A percentile compares a stretch with the other conserved stretches of the same genome.
These are phyloP conservation scores for Eulacestoma nigropectus DNA, from an alignment of 2,113 vertebrate species.

Conservation along the genomic window DNA sequence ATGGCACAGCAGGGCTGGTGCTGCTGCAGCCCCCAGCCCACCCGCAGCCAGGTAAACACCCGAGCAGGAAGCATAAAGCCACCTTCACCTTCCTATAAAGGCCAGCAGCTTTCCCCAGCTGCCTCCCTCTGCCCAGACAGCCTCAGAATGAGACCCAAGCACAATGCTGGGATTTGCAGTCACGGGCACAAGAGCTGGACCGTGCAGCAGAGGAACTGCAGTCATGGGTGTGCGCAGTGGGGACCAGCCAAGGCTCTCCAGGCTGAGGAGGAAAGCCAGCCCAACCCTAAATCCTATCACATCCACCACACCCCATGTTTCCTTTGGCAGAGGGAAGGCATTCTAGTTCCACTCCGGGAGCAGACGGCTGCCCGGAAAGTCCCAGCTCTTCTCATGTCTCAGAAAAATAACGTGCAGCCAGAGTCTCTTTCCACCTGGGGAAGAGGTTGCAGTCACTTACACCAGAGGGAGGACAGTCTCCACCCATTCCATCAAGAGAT, in stretches of 20 bases:
- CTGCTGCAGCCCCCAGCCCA: neutral
- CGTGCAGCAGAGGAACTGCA: fast-evolving
- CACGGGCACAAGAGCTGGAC: fast-evolving
- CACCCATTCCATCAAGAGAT: neutral
- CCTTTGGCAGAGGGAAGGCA: neutral
- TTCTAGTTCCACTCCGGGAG: neutral
- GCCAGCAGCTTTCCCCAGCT: neutral
- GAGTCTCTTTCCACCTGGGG: neutral
- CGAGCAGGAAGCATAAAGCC: neutral
- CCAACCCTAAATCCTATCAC: neutral
- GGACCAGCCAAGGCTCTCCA: neutral
- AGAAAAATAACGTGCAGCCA: neutral
- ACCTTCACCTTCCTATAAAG: neutral
- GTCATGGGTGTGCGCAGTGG: neutral
- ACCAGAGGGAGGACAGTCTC: too few relatives aligned
- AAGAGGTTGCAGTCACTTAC: too few relatives aligned
- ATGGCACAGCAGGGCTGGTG: neutral
- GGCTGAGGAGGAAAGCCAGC: neutral
- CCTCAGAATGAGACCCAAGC: neutral
- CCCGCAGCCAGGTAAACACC: neutral
- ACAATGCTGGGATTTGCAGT: neutral
- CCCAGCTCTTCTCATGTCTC: fast-evolving
- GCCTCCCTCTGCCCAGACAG: neutral
- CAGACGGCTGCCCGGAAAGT: fast-evolving
- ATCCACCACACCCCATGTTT: neutral